Evolutionary conservation across 2,797 vertebrate species (phyloP).

Genomic region (Eulemur mongoz): DNA sequence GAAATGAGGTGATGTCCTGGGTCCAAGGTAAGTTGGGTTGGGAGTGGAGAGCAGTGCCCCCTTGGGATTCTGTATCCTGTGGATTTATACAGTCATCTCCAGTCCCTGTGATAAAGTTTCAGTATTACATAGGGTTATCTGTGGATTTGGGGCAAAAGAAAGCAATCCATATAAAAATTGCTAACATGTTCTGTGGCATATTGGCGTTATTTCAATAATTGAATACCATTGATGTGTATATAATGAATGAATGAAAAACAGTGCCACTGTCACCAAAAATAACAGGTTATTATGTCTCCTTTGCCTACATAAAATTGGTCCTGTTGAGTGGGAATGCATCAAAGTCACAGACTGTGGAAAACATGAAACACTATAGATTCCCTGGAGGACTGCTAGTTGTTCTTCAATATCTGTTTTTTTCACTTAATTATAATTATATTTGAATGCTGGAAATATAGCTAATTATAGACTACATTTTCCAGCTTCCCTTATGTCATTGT

Average conservation of each 20-base stretch:
- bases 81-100: neutral
- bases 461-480: neutral
- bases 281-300: neutral
- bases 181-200: neutral
- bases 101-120: neutral
- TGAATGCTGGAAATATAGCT: neutral
- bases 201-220: neutral
- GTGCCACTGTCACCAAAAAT: neutral
- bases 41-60: accelerated
- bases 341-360: neutral
- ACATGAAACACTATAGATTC: neutral
- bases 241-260: neutral
- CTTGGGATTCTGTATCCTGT: neutral
- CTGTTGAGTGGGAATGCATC: neutral
- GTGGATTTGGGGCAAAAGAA: neutral
- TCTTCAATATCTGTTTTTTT: neutral
- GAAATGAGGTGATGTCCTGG: neutral
- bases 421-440: neutral
- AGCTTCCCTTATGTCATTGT: neutral
- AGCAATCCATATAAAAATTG: neutral
- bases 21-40: neutral
- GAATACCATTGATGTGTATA: neutral
- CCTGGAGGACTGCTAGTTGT: neutral
- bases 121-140: neutral
- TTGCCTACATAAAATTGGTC: neutral